Evolutionary conservation across 2,797 vertebrate genomes (phyloP), one percentile per base, ranked within the genome.

Genomic region (Sebastes vulpes): DNA sequence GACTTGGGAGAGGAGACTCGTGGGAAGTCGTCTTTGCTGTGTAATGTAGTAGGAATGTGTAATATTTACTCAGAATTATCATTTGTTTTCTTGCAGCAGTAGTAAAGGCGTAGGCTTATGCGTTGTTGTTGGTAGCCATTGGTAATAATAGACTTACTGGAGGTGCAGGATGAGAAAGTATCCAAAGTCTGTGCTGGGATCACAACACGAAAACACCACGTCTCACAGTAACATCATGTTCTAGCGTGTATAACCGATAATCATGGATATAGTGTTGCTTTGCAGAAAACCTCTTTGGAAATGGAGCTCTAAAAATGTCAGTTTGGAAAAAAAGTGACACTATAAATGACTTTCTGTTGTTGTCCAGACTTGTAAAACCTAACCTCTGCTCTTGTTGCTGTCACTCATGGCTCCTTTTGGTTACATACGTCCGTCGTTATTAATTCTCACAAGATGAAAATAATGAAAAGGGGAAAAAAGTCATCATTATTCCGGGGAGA

Each of bases 111-210:
- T 72, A 66, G 65, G 71, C 72, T 79, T 64, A 63, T 14, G 21
- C 46, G 50, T 50, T 72, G 66, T 71, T 77, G 73, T 75, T 78
- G 53, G 42, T 72, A 29, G 50, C 65, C 81, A 18, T 64, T 76
- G 52, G 69, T 84, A 82, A 89, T 86, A 83, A 88, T 80, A 82
- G 79, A 84, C 77, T 75, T 46, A 23, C 42, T 75, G 53, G 52
- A 73, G 65, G 60, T 63, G 80, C 42, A 86, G 61, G 78, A 82
- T 75, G 26, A 82, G 71, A 80, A 81, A 79, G 46, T 73, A 65
- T 64, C 52, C 69, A 11, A 6, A 66, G 68, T 66, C 54, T 12
- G 38, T 25, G 61, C 59, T 75, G 26, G 57, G 32, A 57, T 81
- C 75, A 26, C 58, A 77, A 79, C 18, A 66, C 9, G 9, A 72